Conservation (phyloP, 64 coral and sea anemone species). For the Montipora capricornis region DNA sequence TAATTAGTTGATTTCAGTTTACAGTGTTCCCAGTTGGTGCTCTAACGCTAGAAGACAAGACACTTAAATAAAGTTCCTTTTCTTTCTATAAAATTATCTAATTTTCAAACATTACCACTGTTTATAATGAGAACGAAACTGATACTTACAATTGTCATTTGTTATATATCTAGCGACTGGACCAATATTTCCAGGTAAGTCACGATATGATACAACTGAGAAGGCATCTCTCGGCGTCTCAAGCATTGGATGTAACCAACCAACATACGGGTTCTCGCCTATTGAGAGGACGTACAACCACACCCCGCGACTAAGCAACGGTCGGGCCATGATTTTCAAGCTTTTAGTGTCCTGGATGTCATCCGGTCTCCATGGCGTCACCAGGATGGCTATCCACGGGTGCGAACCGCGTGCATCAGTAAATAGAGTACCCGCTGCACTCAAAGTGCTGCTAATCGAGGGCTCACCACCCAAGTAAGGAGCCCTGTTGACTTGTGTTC, state of each 20-base stretch:
- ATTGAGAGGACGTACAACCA: conserved; percentile 37
- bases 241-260: conserved; percentile 29
- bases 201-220: conserved; percentile 27
- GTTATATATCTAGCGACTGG: conserved; percentile 15
- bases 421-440: conserved; percentile 58
- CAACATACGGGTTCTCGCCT: conserved; percentile 35
- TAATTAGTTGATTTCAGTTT: too few species aligned
- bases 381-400: conserved; percentile 68
- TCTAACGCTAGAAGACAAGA: too few species aligned
- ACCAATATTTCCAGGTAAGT: conserved; percentile 29
- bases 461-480: conserved; percentile 34
- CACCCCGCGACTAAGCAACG: conserved; percentile 19
- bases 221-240: conserved; percentile 15
- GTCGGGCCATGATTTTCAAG: conserved; percentile 9
- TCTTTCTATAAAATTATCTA: too few species aligned
- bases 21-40: too few species aligned
- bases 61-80: too few species aligned
- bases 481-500: conserved; percentile 30
- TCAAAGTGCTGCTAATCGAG: conserved; percentile 65
- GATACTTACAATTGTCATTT: conserved; percentile 48
- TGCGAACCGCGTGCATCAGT: conserved; percentile 30
- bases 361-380: conserved; percentile 58
- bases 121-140: neutral
- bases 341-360: neutral
- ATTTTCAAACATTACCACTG: too few species aligned